Base-by-base conservation (phyloP, 2,888 invertebrate genomes). In the Phoenoteleia sp. region DNA sequence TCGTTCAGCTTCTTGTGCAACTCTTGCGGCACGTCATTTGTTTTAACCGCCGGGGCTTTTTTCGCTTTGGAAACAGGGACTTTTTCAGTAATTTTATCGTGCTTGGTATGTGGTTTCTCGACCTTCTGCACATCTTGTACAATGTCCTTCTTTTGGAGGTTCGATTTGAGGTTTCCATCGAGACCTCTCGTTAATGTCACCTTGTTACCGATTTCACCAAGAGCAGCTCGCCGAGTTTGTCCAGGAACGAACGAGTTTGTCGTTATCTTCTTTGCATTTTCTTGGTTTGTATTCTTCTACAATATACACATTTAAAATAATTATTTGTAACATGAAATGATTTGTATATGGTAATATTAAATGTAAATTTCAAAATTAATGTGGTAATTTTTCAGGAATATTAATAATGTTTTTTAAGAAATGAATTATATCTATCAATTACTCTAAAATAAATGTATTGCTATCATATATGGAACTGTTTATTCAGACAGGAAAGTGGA, bases 151-250 rank as follows among this genome's bases (percentile, higher is more conserved):
- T 62, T 79, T 15, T 77, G 84, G 49, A 91, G 87, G 87, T 87
- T 90, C 29, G 87, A 82, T 86, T 88, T 92, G 13, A 90, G 88
- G 11, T 89, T 87, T 7, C 94, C 90, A 58, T 94, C 94, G 13
- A 91, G 90, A 52, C 92, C 94, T 64, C 93, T 93, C 11, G 93
- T 81, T 13, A 89, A 93, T 5, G 92, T 92, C 15, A 94, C 94
- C 80, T 94, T 94, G 89, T 95, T 95, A 25, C 95, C 94, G 62
- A 95, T 92, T 88, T 95, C 95, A 3, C 95, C 95, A 39, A 95
- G 90, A 15, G 94, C 95, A 21, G 95, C 93, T 85, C 95, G 89
- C 60, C 91, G 89, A 3, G 87, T 87, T 66, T 89, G 91, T 19
- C 86, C 88, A 17, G 89, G 64, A 19, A 86, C 58, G 54, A 77